Base-by-base conservation (phyloP, 2,888 invertebrate genomes). In the Tipula helvola region DNA sequence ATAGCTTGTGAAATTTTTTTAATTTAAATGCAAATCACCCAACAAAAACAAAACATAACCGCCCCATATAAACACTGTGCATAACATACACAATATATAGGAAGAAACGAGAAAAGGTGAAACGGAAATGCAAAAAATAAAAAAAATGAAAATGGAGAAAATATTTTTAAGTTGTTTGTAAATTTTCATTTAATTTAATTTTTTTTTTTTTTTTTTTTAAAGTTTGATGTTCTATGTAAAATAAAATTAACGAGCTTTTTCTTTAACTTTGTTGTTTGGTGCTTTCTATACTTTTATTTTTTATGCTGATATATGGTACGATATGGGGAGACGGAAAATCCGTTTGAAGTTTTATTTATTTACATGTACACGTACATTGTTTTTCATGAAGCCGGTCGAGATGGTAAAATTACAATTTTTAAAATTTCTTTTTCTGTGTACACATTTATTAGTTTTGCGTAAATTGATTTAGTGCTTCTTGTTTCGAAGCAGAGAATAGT, bases 151-250 rank as follows among this genome's bases (percentile, higher is more conserved):
- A 57, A 28, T n/a, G 52, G 5, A 18, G 52, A 52, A 52, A 52
- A 52, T 52, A 52, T 28, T 71, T 71, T 71, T 71, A 71, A 71
- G 71, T 71, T 71, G 71, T 71, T 71, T 71, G 71, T 71, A 71
- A 71, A 71, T 71, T 71, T 71, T 71, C 71, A 71, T 71, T 71
- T 71, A 71, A 71, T 71, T 71, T 71, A 71, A 71, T 71, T 10
- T 28, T 71, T 18, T 71, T 71, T 71, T 18, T 57, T 57, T 57
- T 16, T 12, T 16, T 16, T 71, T 28, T 28, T 71, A 71, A 71
- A 71, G 71, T 71, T 71, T 71, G 71, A 71, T 71, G 71, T 71
- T 71, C 71, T 71, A 71, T 71, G 71, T 71, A 71, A 71, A 71
- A 71, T 28, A 71, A 71, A 71, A 71, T 71, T 71, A 71, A 71